Conservation (phyloP, 2,113 vertebrate genomes). For the Solea senegalensis region DNA sequence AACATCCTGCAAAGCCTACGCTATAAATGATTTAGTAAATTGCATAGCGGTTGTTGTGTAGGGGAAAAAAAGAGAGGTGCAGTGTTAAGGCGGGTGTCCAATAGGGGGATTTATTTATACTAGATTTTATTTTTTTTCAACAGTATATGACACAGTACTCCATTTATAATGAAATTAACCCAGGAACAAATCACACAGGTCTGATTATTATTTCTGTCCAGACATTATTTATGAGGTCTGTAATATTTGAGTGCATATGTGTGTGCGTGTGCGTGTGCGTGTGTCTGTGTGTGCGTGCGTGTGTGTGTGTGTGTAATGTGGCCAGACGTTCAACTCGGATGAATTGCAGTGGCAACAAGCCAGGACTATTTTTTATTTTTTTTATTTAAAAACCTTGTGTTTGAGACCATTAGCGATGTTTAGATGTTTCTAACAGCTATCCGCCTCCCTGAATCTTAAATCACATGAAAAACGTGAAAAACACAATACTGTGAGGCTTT, state of each 20-base stretch:
- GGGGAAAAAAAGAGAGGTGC: constrained; percentile 23
- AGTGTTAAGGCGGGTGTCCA: constrained; percentile 27
- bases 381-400: not conserved
- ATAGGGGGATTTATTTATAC: constrained; percentile 56
- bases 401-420: constrained; percentile 3
- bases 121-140: constrained; percentile 37
- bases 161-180: constrained; percentile 43
- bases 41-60: constrained; percentile 55
- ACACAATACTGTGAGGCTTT: not conserved
- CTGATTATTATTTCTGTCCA: constrained; percentile 22
- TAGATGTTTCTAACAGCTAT: not conserved
- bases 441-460: not conserved
- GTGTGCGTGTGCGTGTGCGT: not conserved
- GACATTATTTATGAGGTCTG: constrained; percentile 56
- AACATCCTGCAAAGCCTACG: constrained; percentile 77
- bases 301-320: not conserved
- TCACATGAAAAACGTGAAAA: constrained; percentile 13
- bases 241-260: constrained; percentile 38
- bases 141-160: constrained; percentile 16
- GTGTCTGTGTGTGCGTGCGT: too few species aligned
- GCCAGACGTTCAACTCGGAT: constrained; percentile 26
- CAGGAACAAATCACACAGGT: constrained; percentile 23
- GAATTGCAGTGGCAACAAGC: constrained; percentile 10
- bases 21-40: constrained; percentile 75
- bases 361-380: constrained; percentile 13